Evolutionary conservation across 2,113 vertebrate species (phyloP), one percentile per base, ranked within the genome.

Genomic region (Polypterus bichir): DNA sequence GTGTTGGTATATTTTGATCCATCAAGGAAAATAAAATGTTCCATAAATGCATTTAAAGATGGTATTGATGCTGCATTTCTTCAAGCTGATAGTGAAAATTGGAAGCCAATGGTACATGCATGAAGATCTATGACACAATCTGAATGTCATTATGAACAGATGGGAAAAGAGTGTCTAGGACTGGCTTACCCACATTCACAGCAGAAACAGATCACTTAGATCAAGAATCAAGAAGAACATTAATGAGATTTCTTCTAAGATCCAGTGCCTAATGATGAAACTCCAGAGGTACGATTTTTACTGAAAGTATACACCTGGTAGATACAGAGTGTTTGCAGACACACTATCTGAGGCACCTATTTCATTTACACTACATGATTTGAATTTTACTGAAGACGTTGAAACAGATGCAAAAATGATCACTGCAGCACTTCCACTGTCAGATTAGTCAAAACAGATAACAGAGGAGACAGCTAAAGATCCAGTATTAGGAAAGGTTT

Each of bases 221-320:
- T 44, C 67, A 4, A 71, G 68, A 55, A 65, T 62, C 6, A 68
- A 59, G 45, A 71, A 64, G 9, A 64, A 62, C 8, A n/a, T 67
- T 3, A 66, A 49, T 44, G 45, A 69, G 10, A 67, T 69, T 64
- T 69, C 67, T 7, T 58, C 60, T 27, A 8, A 10, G 4, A 69
- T 72, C 47, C 61, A 69, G 44, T 4, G n/a, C 2, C 5, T 72
- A 7, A 67, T 68, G 68, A 72, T 62, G 63, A 49, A 59, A 27
- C 48, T 67, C 48, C 48, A 62, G 27, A 27, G 27, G 27, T 27
- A 27, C 27, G 27, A 27, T 27, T 27, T 27, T 27, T 27, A 27
- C 27, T 27, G 27, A 27, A 27, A 27, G 27, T 27, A 27, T 27
- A 27, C 27, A 27, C 27, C 27, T 27, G 27, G 27, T 1, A 27